Evolutionary conservation across 2,888 invertebrate species (phyloP), one percentile per base, ranked within the genome.

Genomic region (Sialis lutaria): DNA sequence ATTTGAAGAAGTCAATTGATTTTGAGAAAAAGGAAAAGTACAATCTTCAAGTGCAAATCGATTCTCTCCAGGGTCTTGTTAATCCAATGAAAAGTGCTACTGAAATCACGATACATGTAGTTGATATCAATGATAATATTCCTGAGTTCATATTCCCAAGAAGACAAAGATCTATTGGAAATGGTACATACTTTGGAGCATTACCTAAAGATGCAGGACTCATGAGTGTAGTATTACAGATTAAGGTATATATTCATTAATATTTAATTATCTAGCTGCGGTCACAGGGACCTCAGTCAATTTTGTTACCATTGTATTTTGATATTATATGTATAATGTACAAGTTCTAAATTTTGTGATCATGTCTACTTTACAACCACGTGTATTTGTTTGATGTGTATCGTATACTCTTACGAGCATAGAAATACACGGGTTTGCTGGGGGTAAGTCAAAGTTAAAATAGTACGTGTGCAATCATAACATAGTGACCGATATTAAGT

Each of bases 121-220:
- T 76, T 0, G 93, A 95, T 61, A 79, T 87, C 1, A 95, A 95
- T 60, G 93, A 95, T 60, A 92, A 93, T 61, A 72, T 74, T 1
- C 93, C 95, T 0, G 72, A 76, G 54, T 95, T 93, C 60, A 64
- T 82, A 0, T 85, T 82, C 56, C 80, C 82, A 1, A 73, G 75
- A 9, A 67, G 70, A 1, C 68, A 72, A 42, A 65, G 68, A 3
- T 71, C 70, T 0, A 58, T 68, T 10, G 75, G 75, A 8, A 75
- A 73, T 45, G 76, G 75, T 47, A 82, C 83, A 45, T 91, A 86
- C 62, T 88, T 83, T 57, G 84, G 84, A 0, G 83, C 89, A 1
- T 75, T 91, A 2, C 74, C 83, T 0, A 73, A 75, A 44, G 78
- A 81, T 54, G 77, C 83, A 52, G 74, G 82, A 47, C 70, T 90